A percentile compares a stretch with the other conserved stretches of the same genome.
phyloP scores from a whole-genome alignment of 2,113 vertebrate genomes.

The Gymnogyps californianus region DNA sequence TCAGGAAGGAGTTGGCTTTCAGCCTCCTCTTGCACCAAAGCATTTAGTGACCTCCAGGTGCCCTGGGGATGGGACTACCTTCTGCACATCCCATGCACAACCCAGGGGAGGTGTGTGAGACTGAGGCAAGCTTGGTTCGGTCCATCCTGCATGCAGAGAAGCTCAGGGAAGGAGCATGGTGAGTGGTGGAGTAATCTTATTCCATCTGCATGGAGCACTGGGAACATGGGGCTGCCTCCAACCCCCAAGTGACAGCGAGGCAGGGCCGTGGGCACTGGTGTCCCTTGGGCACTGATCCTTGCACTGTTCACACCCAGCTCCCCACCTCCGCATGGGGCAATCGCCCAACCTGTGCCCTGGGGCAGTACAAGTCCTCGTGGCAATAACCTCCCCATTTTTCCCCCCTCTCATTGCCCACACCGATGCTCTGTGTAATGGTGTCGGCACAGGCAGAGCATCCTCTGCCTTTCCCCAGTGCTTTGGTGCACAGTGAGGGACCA shows the following conservation, averaged over 20 bases:
- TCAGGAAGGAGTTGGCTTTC: not conserved
- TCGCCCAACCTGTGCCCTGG: not conserved
- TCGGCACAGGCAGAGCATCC: not conserved
- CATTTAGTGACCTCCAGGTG: not conserved
- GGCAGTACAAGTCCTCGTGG: not conserved
- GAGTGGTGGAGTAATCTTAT: not conserved
- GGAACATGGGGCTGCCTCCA: not conserved
- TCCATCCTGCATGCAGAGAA: not conserved
- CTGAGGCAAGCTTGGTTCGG: not conserved
- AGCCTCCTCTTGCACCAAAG: not conserved
- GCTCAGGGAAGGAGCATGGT: not conserved
- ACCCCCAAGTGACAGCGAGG: too few relatives aligned
- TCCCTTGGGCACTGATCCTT: too few relatives aligned
- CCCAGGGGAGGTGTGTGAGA: not conserved
- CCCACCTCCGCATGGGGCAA: not conserved
- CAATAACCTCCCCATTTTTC: not conserved
- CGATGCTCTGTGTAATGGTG: rapidly evolving
- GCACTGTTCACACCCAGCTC: not conserved
- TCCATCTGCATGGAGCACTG: not conserved
- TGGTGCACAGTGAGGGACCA: not conserved
- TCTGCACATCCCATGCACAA: not conserved
- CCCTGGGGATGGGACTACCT: not conserved
- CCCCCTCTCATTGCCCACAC: not conserved
- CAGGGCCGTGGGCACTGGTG: not conserved
- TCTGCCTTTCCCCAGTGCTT: not conserved